Base-by-base conservation (phyloP, 2,113 vertebrate species). In the Antigone vipio region DNA sequence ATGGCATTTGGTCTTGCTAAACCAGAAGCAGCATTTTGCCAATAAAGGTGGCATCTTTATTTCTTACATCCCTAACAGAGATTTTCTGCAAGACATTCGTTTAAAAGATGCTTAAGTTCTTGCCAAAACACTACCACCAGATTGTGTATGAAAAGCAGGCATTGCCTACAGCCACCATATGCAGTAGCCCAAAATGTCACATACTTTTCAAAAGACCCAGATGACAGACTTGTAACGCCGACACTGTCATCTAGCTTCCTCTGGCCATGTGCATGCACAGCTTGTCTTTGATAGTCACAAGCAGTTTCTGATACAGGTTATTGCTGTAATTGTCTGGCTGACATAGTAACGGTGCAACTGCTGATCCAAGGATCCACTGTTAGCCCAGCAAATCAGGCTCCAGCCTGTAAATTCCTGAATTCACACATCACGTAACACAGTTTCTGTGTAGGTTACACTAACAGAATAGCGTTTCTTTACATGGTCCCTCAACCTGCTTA, bases 211-310 rank as follows among this genome's bases (percentile, higher is more conserved):
- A 60, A 80, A 9, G 4, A 64, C 21, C 21, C 15, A 42, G 38
- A 0, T 79, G 58, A 92, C 49, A 79, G 38, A 52, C 6, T 9
- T 40, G 27, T 5, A 66, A 62, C 0, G 3, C 35, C 69, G 55
- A 58, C 22, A 40, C 12, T 32, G 12, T 29, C 26, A 50, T 15
- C 21, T 12, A 17, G 5, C 40, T 59, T 35, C n/a, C n/a, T 63
- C 53, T 49, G 26, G 19, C 24, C 29, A 42, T 0, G 9, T 7
- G 15, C 0, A 0, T 18, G 49, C 72, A 49, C 38, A 34, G 6
- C 20, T 63, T n/a, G 20, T 34, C 55, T 84, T 59, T 12, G 20
- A 38, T 26, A 85, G 60, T 11, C 60, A 52, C 9, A 56, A 63
- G 53, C 27, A 81, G 53, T 9, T 73, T 64, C 38, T 76, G 73